These are phyloP conservation scores for Ctenoplectra terminalis DNA, from an alignment of 1,140 invertebrate species.

Conservation along the genomic window DNA sequence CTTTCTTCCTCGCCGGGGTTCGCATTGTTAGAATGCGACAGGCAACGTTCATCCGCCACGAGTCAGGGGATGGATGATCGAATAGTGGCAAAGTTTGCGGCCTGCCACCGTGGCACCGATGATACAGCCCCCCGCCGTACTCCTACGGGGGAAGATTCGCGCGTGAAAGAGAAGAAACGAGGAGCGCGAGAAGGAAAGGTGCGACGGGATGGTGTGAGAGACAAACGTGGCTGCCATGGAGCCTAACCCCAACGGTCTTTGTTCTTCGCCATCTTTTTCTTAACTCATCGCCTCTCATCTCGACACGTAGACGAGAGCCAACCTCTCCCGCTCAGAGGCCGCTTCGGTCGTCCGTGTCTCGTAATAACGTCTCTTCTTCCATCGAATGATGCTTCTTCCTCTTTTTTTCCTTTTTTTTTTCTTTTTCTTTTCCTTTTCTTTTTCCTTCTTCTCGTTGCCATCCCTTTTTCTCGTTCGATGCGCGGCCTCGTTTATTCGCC, in stretches of 20 bases:
- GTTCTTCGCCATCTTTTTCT: constrained; percentile 11
- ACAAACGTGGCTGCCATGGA: not conserved
- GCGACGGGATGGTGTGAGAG: not conserved
- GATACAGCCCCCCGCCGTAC: constrained; percentile 66
- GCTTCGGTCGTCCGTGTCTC: constrained; percentile 46
- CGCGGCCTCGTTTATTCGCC: constrained; percentile 26
- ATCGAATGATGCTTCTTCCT: constrained; percentile 14
- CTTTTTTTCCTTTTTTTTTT: constrained; percentile 1
- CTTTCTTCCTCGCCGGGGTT: constrained; percentile 40
- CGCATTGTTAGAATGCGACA: constrained; percentile 76
- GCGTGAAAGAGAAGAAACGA: constrained; percentile 24
- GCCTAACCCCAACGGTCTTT: constrained; percentile 6
- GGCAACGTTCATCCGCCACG: constrained; percentile 60
- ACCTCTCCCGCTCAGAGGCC: constrained; percentile 1
- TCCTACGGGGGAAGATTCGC: constrained; percentile 40
- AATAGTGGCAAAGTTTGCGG: constrained; percentile 74
- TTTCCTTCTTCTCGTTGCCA: not conserved
- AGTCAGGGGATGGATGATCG: constrained; percentile 69
- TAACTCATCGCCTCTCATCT: constrained; percentile 14
- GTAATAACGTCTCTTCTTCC: constrained; percentile 56
- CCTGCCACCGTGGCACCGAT: constrained; percentile 50
- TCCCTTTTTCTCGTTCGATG: not conserved
- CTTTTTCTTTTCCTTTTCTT: not conserved
- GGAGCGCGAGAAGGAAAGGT: constrained; percentile 27
- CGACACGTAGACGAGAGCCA: constrained; percentile 2